Evolutionary conservation across 2,888 invertebrate species (phyloP).

Genomic region (Gastracanthus pulcherrimus): DNA sequence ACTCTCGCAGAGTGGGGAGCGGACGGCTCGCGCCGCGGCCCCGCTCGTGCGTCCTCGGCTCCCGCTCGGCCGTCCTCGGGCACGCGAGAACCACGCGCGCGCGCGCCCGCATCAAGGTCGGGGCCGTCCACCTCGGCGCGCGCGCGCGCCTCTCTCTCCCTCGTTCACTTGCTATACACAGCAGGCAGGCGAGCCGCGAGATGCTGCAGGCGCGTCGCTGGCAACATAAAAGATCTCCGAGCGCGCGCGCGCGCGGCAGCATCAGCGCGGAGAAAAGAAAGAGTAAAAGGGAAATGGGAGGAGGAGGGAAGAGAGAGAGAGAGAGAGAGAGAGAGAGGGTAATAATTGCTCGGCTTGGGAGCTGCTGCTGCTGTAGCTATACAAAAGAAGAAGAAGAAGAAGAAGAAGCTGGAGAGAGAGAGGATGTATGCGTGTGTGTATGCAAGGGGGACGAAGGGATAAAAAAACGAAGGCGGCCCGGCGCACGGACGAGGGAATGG

Average conservation of each 20-base stretch:
- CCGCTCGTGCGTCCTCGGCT: conserved; percentile 59
- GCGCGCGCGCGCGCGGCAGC: background rate
- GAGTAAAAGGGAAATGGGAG: background rate
- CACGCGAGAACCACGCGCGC: conserved; percentile 76
- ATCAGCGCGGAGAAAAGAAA: conserved; percentile 22
- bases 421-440: background rate
- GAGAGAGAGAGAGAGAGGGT: background rate
- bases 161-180: background rate
- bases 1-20: background rate
- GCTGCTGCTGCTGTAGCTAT: conserved; percentile 6
- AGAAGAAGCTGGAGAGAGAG: background rate
- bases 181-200: background rate
- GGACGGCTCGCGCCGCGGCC: conserved; percentile 35
- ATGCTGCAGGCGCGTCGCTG: conserved; percentile 16
- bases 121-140: conserved; percentile 69
- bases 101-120: conserved; percentile 72
- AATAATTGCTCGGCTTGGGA: conserved; percentile 51
- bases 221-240: conserved; percentile 45
- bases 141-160: conserved; percentile 4
- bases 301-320: background rate
- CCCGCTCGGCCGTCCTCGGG: conserved; percentile 61
- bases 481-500: conserved; percentile 27
- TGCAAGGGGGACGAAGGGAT: background rate
- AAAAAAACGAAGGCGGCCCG: too few relatives aligned
- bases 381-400: conserved; percentile 12